These are phyloP conservation scores for Helicoverpa assulta DNA, from an alignment of 2,888 invertebrate genomes.

Conservation along the genomic window DNA sequence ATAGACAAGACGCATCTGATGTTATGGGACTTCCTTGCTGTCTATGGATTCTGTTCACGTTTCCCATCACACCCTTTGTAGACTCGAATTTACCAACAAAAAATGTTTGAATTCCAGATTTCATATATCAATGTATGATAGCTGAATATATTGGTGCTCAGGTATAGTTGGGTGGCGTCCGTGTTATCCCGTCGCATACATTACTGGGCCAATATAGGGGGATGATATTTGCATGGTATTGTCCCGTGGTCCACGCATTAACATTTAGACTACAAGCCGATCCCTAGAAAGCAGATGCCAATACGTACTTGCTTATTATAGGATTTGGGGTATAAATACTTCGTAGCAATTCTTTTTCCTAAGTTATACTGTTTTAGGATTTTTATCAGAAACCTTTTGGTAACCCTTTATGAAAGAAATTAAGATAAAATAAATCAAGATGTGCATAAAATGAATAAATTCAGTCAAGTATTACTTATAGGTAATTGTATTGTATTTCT, in stretches of 20 bases:
- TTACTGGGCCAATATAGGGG: constrained; percentile 77
- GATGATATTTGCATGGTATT: constrained; percentile 84
- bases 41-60: constrained; percentile 46
- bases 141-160: constrained; percentile 46
- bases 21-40: constrained; percentile 6
- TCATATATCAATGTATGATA: constrained; percentile 38
- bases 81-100: background rate
- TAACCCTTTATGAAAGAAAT: too few species aligned
- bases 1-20: background rate
- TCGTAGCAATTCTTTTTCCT: constrained; percentile 24
- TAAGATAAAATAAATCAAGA: too few species aligned
- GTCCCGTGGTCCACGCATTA: constrained; percentile 77
- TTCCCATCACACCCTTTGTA: constrained; percentile 21
- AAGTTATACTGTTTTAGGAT: constrained; percentile 1
- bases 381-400: too few species aligned
- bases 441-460: too few species aligned
- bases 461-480: too few species aligned
- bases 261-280: constrained; percentile 80
- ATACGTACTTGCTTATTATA: constrained; percentile 66
- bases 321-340: constrained; percentile 52
- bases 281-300: constrained; percentile 66
- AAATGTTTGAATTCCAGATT: constrained; percentile 14
- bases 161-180: constrained; percentile 58
- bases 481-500: too few species aligned
- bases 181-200: constrained; percentile 78